Base-by-base conservation (phyloP, 2,888 invertebrate species). In the Blera fallax region DNA sequence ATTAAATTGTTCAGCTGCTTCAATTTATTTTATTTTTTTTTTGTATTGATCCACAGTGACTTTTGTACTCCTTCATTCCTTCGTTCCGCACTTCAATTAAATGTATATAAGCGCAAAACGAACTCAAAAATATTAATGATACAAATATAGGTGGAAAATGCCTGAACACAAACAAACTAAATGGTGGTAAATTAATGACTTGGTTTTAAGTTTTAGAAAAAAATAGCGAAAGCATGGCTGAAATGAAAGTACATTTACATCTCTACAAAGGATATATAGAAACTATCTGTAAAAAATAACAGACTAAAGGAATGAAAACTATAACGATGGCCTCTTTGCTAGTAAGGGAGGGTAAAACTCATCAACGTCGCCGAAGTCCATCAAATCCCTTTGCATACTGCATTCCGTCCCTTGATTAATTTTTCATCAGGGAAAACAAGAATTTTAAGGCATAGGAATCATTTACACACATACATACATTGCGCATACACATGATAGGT, bases 321-420 rank as follows among this genome's bases (percentile, higher is more conserved):
- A 60, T 72, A 43, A 52, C 58, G 77, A 77, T 77, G 72, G 58
- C 65, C 64, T 72, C 65, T 72, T 82, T 82, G 58, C 52, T 43
- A 67, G 50, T 58, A 21, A 64, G 16, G 56, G 43, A 50, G 76
- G 50, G 65, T 45, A 65, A 77, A 82, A 77, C 70, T 82, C 72
- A 72, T 82, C 82, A 82, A 82, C 82, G 70, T 82, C 77, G 70
- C 70, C 77, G 76, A 65, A 70, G 70, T 82, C 72, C 65, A 60
- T 77, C 77, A 70, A 45, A 65, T 77, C 52, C 50, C 40, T 72
- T 82, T 65, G 43, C 50, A 43, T 43, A 43, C 14, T 52, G 52
- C 65, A 37, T 58, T 81, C 69, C 37, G 64, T 74, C 40, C 64
- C 64, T 45, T 77, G 60, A 82, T 82, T 82, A 82, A 77, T 77